These are phyloP conservation scores for Palythoa caribaeorum DNA, from an alignment of 92 coral and sea anemone genomes.

Conservation along the genomic window DNA sequence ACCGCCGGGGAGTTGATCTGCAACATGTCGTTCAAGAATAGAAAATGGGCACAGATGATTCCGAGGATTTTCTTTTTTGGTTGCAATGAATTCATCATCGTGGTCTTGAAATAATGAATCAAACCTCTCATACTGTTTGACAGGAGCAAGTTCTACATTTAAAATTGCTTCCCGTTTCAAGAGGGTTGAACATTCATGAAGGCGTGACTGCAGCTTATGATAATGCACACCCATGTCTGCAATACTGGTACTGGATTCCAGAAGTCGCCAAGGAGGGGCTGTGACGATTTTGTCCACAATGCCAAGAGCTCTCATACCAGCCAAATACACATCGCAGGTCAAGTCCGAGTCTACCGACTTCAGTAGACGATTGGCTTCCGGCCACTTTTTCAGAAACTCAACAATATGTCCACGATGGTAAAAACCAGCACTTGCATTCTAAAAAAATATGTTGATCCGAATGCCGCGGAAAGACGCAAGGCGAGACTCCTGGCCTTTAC, in stretches of 20 bases:
- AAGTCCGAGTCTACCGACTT: no score
- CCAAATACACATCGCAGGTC: no score
- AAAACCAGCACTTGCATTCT: no score
- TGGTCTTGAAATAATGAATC: not conserved
- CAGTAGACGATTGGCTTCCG: no score
- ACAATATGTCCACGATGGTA: no score
- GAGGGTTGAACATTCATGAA: slow-evolving; percentile 22
- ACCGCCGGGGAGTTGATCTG: not conserved
- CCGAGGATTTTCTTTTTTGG: slow-evolving; percentile 27
- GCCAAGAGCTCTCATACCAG: no score
- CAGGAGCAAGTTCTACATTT: not conserved
- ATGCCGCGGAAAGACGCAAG: no score
- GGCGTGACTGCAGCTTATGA: slow-evolving; percentile 6
- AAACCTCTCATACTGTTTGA: slow-evolving; percentile 2
- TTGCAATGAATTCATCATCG: not conserved
- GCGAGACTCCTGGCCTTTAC: no score
- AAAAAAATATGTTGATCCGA: no score
- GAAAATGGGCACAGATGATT: slow-evolving; percentile 17
- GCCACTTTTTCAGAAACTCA: no score
- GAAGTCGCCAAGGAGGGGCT: slow-evolving; percentile 5
- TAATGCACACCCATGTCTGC: no score
- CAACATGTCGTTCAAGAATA: not conserved
- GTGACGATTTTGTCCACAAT: slow-evolving; percentile 13
- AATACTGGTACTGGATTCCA: not conserved
- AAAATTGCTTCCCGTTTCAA: slow-evolving; percentile 11